phyloP scores from a whole-genome alignment of 2,888 invertebrate genomes.

The Eristalis arbustorum region DNA sequence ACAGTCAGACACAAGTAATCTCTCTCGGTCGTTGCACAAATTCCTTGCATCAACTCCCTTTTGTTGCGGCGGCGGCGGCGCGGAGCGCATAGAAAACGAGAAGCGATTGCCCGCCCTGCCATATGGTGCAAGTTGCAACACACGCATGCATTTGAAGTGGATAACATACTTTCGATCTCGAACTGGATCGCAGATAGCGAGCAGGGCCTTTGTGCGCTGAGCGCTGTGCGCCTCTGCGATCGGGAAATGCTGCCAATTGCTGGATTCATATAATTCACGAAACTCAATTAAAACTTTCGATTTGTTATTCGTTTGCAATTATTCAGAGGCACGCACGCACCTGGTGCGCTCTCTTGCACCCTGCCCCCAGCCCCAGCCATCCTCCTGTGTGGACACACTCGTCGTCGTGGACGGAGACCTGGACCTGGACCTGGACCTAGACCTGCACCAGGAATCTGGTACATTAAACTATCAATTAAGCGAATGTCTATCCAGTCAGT shows the following conservation, averaged over 20 bases:
- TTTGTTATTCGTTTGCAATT: constrained; percentile 69
- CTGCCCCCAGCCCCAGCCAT: not conserved
- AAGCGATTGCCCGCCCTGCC: constrained; percentile 30
- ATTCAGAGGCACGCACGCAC: constrained; percentile 68
- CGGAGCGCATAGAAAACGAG: constrained; percentile 2
- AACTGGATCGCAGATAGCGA: constrained; percentile 24
- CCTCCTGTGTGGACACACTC: not conserved
- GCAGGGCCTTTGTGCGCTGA: not conserved
- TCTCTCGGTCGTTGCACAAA: constrained; percentile 66
- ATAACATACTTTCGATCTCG: constrained; percentile 66
- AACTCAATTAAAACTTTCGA: constrained; percentile 71
- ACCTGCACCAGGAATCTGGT: constrained; percentile 29
- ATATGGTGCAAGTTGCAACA: constrained; percentile 67
- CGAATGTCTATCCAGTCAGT: constrained; percentile 61
- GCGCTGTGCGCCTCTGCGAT: not conserved
- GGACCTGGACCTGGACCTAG: not conserved
- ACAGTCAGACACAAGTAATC: constrained; percentile 60
- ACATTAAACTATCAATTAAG: constrained; percentile 70
- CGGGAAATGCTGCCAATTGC: constrained; percentile 51
- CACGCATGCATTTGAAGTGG: constrained; percentile 64
- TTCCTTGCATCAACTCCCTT: constrained; percentile 42
- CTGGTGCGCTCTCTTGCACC: constrained; percentile 25
- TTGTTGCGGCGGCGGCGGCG: constrained; percentile 44
- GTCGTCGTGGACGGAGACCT: not conserved
- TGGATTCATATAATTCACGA: constrained; percentile 68